Evolutionary conservation across 2,888 invertebrate genomes (phyloP), one percentile per base, ranked within the genome.

Genomic region (Tubulanus polymorphus): DNA sequence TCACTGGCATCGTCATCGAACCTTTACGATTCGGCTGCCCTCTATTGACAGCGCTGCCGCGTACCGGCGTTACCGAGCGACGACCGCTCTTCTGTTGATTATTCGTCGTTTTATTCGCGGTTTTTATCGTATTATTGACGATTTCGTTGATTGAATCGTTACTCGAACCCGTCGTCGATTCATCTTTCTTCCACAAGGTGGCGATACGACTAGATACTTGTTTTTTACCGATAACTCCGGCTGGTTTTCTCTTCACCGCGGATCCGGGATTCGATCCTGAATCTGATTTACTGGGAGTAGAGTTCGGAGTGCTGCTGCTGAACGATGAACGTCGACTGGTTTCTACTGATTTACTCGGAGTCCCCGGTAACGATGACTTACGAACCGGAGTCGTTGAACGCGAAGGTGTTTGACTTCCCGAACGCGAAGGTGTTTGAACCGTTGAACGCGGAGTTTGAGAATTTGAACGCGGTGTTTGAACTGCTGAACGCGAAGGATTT

Each of bases 121-220:
- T 41, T 23, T 41, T 41, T 23, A 20, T 23, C 18, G 15, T 23
- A 32, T n/a, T 32, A 12, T 10, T 10, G 18, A 23, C 23, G 6
- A 20, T 41, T 15, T 41, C 41, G 3, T 23, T 18, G 20, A 23
- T 18, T 15, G 41, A 41, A 3, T 18, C 6, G 6, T 18, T 15
- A 5, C 6, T 23, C 5, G 41, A 15, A 15, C 41, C 23, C 15
- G 41, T 18, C 41, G 41, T 18, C 6, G 20, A 20, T 23, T 41
- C 20, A 15, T 88, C 88, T 72, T 85, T 87, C 69, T 88, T 89
- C 90, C 90, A 90, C 18, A 91, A 77, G 68, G 84, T 87, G 0
- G 90, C 88, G 53, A 91, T 89, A 75, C 88, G 89, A 74, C 90
- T 90, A 12, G 88, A 61, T 25, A 66, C 69, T 52, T 65, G 70